Base-by-base conservation (phyloP, 2,888 invertebrate genomes). In the Leptopterna dolabrata region DNA sequence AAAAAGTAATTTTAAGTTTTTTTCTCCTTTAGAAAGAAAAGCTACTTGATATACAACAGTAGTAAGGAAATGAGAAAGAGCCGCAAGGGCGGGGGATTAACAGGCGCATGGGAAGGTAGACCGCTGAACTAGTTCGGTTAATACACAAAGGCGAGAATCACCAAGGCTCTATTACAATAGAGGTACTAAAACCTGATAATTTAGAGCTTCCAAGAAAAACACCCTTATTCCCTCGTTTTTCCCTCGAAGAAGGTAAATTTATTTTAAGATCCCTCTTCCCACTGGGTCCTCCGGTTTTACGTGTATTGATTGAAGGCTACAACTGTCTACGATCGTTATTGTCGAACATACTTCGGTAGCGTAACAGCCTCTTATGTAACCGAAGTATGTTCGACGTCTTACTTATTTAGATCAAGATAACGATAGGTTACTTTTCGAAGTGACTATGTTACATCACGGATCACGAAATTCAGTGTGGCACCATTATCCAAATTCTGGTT, bases 111-210 rank as follows among this genome's bases (percentile, higher is more conserved):
- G 24, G 27, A 24, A 24, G 24, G 24, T 24, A 63, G 63, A 27
- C 24, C 24, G 63, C 63, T 24, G 63, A 11, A 63, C 24, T 27
- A 63, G 63, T 63, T 63, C 24, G 63, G 63, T 63, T 24, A 24
- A 24, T 27, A 27, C 63, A 24, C 63, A 63, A 24, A 63, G 63
- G 13, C 19, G 24, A 13, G 24, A 63, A 63, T 63, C 63, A 63
- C 24, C 24, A 63, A 7, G 73, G 36, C n/a, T 19, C 36, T 41
- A 41, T 76, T 76, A 76, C 16, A 76, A 76, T 76, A 76, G 73
- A 14, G 73, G 36, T 76, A 76, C 73, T 76, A 76, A 76, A 76
- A 76, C 36, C 73, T 76, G 14, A 76, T 76, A 76, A 19, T 76
- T 76, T 76, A 76, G 36, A 30, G 16, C 73, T 76, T 19, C n/a